Evolutionary conservation across 2,888 invertebrate species (phyloP), one percentile per base, ranked within the genome.

Genomic region (Acronicta alni): DNA sequence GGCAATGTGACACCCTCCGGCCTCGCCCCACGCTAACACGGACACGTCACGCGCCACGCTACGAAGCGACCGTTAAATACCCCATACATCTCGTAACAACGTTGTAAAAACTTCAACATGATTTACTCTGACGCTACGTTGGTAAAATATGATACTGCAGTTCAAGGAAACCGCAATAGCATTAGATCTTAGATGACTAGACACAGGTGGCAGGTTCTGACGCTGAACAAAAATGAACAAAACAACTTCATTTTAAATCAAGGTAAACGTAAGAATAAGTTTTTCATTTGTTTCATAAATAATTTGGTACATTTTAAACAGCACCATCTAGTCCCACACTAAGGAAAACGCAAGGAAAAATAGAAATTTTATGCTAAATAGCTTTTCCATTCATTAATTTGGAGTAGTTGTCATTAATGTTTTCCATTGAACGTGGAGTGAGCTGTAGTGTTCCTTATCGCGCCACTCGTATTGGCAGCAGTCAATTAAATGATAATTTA

Each of bases 11-110:
- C 26, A 30, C 9, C 8, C 17, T 10, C 17, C 26, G 12, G 1
- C 8, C 17, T 10, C 17, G 3, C 17, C 8, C 12, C 8, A 15
- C 38, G 9, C 38, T 8, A 6, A 3, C 39, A 12, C 12, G 9
- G 12, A 35, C 17, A 12, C 1, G 10, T 9, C 20, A 12, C 16
- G n/a, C 44, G 39, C 20, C 39, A 30, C 35, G n/a, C 16, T 12
- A 20, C 30, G 30, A 12, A 30, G 5, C 12, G 5, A 42, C 16
- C 14, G 16, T 18, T 23, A 44, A 47, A 39, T n/a, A 15, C 26
- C 32, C 26, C 38, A 37, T 30, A 49, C 56, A 47, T 63, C 32
- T 58, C 39, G 39, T 37, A 39, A 48, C 44, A 15, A 42, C 43
- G 15, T n/a, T 26, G 37, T n/a, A 15, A 43, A 18, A 15, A 32